These are phyloP conservation scores for Pristis pectinata DNA, from an alignment of 2,797 vertebrate genomes.

Conservation along the genomic window DNA sequence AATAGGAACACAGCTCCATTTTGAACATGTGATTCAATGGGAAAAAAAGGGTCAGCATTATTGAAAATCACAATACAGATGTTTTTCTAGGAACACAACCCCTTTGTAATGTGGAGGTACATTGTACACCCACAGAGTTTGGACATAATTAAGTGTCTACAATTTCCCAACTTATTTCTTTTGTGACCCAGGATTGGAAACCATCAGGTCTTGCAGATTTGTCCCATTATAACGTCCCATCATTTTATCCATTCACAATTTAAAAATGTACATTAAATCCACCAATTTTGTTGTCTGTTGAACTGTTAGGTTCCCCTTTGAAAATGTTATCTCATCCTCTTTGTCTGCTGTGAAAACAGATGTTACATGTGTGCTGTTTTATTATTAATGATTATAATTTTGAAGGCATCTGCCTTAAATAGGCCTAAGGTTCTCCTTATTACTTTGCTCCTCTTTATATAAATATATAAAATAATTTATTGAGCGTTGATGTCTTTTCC, in stretches of 20 bases:
- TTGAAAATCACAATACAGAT: too few species aligned
- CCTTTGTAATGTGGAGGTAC: too few species aligned
- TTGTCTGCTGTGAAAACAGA: background rate
- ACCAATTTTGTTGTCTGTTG: background rate
- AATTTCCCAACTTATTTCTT: background rate
- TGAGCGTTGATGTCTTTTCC: background rate
- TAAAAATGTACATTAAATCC: background rate
- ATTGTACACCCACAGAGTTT: background rate
- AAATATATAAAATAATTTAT: background rate
- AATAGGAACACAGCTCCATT: too few species aligned
- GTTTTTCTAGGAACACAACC: background rate
- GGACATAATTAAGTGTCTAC: background rate
- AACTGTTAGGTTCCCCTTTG: background rate
- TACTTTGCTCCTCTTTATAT: background rate
- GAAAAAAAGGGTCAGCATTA: too few species aligned
- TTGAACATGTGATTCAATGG: too few species aligned
- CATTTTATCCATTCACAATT: background rate
- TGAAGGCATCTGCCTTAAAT: background rate
- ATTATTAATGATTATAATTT: background rate
- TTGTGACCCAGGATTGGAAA: background rate
- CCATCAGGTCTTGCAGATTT: background rate
- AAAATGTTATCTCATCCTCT: background rate
- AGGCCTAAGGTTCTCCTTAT: background rate
- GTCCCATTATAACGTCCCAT: background rate
- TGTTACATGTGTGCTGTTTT: background rate